Conservation (phyloP, 2,888 invertebrate species). For the Cosmia pyralina region DNA sequence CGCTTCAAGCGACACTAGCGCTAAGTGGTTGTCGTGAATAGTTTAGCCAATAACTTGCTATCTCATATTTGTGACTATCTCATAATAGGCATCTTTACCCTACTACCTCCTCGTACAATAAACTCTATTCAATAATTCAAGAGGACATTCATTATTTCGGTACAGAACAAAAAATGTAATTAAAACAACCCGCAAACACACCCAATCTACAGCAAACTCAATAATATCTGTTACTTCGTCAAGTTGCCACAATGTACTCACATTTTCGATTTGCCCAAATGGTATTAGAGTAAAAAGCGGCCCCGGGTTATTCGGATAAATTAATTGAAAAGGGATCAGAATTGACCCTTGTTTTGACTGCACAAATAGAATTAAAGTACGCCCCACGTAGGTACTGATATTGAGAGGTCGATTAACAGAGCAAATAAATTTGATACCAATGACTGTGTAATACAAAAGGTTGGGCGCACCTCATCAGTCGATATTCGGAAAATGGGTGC, state of each 20-base stretch:
- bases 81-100: too few species aligned
- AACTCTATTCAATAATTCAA: neutral
- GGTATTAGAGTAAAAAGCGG: constrained; percentile 77
- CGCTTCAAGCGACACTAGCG: too few species aligned
- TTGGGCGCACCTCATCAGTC: constrained; percentile 34
- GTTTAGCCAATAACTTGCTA: too few species aligned
- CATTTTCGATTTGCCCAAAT: constrained; percentile 74
- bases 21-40: too few species aligned
- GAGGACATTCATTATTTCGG: neutral
- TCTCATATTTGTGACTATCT: too few species aligned
- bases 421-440: constrained; percentile 74
- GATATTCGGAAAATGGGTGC: constrained; percentile 19
- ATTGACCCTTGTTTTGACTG: constrained; percentile 84
- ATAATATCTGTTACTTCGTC: constrained; percentile 54
- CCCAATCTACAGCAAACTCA: constrained; percentile 23
- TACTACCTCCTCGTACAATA: too few species aligned
- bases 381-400: constrained; percentile 79
- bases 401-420: constrained; percentile 81
- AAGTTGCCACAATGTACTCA: constrained; percentile 56
- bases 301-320: constrained; percentile 75
- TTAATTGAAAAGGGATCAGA: constrained; percentile 84
- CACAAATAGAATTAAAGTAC: constrained; percentile 86
- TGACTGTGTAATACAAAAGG: constrained; percentile 46
- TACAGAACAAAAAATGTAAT: constrained; percentile 11
- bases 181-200: constrained; percentile 24